Conservation (phyloP, 2,888 invertebrate species). For the Plemyria rubiginata region DNA sequence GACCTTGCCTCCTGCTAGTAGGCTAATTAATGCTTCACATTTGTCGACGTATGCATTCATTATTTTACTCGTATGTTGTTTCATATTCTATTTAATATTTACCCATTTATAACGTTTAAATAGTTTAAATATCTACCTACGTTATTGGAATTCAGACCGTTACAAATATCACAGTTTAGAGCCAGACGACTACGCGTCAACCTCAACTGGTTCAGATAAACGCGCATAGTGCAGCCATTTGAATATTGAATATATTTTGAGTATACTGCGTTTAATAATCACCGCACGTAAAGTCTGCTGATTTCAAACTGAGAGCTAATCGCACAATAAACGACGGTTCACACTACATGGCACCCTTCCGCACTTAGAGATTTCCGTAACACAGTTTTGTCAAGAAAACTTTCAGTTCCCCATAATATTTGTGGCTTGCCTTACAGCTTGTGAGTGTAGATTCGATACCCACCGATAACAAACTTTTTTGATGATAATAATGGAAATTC, state of each 20-base stretch:
- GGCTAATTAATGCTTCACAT: conserved; percentile 42
- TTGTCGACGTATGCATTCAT: neutral
- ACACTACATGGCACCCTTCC: neutral
- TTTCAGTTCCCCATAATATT: too few species aligned
- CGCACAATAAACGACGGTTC: neutral
- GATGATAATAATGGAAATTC: too few species aligned
- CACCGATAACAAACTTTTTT: too few species aligned
- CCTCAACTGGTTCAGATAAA: conserved; percentile 17
- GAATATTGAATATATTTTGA: conserved; percentile 17
- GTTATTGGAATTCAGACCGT: conserved; percentile 7
- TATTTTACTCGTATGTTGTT: neutral
- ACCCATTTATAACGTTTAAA: neutral
- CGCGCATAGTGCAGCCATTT: conserved; percentile 12
- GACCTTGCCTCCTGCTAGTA: conserved; percentile 39
- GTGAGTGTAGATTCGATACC: too few species aligned
- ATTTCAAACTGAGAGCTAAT: conserved; percentile 8
- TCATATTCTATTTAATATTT: neutral
- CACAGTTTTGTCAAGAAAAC: neutral
- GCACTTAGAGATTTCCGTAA: neutral
- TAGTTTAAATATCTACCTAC: too few species aligned
- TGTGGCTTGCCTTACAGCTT: too few species aligned
- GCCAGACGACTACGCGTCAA: conserved; percentile 10
- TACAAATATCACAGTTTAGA: conserved; percentile 16
- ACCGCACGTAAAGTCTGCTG: conserved; percentile 14
- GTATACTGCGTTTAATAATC: conserved; percentile 8